Evolutionary conservation across 2,113 vertebrate species (phyloP).

Genomic region (Athene noctua): DNA sequence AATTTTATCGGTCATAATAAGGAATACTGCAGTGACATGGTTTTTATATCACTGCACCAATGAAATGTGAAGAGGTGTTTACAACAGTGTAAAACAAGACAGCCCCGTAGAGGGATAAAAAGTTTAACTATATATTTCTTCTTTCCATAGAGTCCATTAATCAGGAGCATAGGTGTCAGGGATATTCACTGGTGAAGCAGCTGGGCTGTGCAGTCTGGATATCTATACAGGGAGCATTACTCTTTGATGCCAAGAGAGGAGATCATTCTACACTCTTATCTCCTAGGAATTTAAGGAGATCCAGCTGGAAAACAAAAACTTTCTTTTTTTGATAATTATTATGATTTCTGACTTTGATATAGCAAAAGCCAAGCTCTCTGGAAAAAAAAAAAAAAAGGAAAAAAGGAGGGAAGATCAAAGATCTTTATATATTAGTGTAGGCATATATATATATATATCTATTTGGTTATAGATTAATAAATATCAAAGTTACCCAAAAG

Average conservation of each 20-base stretch:
- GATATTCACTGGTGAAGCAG: not conserved
- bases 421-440: not conserved
- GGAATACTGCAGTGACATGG: not conserved
- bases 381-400: rapidly evolving
- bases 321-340: not conserved
- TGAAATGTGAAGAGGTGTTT: not conserved
- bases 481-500: not conserved
- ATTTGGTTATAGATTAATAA: not conserved
- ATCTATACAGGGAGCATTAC: not conserved
- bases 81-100: not conserved
- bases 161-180: not conserved
- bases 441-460: not conserved
- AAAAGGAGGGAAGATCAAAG: not conserved
- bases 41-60: not conserved
- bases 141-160: not conserved
- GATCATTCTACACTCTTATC: not conserved
- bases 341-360: not conserved
- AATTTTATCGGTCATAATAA: not conserved
- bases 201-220: not conserved
- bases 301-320: not conserved
- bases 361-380: not conserved
- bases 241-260: not conserved
- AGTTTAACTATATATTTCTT: not conserved
- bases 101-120: not conserved
- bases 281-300: not conserved